Conservation (phyloP, 2,113 vertebrate genomes). For the Cephalopholis sonnerati region DNA sequence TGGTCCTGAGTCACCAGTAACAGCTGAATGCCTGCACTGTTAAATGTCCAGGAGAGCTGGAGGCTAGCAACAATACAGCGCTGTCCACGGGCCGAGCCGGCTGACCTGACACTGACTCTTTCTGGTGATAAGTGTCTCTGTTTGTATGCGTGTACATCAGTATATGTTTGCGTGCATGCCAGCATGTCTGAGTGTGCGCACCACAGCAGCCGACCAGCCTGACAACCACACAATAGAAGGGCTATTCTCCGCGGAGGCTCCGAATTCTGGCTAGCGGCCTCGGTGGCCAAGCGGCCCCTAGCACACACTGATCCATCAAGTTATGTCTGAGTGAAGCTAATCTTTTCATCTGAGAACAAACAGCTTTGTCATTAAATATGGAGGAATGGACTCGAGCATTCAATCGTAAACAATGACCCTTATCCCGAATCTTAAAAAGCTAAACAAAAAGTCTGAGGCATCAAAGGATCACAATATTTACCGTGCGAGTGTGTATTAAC, state of each 20-base stretch:
- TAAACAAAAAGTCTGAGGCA: conserved; percentile 17
- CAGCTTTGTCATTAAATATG: conserved; percentile 57
- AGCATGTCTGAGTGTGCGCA: conserved; percentile 50
- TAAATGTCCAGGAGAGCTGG: conserved; percentile 62
- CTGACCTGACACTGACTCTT: conserved; percentile 76
- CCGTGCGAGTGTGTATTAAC: background rate
- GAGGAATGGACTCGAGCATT: conserved; percentile 46
- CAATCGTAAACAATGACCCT: conserved; percentile 29
- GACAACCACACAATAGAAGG: conserved; percentile 67
- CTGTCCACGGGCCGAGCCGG: conserved; percentile 70
- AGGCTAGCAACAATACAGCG: conserved; percentile 76
- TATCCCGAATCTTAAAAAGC: background rate
- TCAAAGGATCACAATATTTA: conserved; percentile 17
- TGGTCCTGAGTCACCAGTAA: conserved; percentile 77
- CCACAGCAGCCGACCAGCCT: conserved; percentile 55
- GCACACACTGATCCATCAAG: conserved; percentile 65
- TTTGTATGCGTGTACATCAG: conserved; percentile 56
- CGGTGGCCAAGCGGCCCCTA: conserved; percentile 36
- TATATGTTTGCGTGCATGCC: conserved; percentile 57
- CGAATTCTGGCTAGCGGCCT: conserved; percentile 48
- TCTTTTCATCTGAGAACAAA: conserved; percentile 71
- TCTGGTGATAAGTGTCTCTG: conserved; percentile 66
- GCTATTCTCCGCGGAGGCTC: conserved; percentile 57
- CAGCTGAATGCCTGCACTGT: conserved; percentile 76
- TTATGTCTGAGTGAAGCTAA: conserved; percentile 59